Evolutionary conservation across 2,888 invertebrate genomes (phyloP).

Genomic region (Piscicola geometra): DNA sequence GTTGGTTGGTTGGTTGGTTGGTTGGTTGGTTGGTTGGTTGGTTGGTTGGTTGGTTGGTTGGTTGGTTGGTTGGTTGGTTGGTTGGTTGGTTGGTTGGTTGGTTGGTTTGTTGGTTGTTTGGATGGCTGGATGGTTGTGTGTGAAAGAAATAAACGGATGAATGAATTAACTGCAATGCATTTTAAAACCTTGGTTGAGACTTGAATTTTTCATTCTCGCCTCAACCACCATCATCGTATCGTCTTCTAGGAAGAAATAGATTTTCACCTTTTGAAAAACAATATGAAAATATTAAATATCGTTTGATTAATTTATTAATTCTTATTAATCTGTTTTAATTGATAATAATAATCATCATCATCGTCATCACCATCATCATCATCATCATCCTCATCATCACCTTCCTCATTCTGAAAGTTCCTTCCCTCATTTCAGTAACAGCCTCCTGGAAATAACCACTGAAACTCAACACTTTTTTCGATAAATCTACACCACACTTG

Average conservation of each 20-base stretch:
- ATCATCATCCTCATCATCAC: neutral
- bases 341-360: too few relatives aligned
- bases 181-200: conserved; percentile 75
- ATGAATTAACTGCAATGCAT: too few relatives aligned
- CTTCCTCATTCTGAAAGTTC: conserved; percentile 61
- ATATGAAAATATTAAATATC: too few relatives aligned
- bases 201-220: conserved; percentile 75
- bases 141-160: neutral
- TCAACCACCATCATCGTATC: conserved; percentile 85
- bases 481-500: conserved; percentile 81
- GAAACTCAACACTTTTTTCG: conserved; percentile 72
- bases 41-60: too few relatives aligned
- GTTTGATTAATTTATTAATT: too few relatives aligned
- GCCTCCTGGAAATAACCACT: conserved; percentile 76
- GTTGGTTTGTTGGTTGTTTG: too few relatives aligned
- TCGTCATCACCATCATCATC: too few relatives aligned
- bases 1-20: too few relatives aligned
- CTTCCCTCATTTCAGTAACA: conserved; percentile 68
- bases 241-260: conserved; percentile 83
- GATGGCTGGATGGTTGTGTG: neutral
- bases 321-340: too few relatives aligned
- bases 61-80: too few relatives aligned
- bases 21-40: too few relatives aligned
- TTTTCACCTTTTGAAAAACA: conserved; percentile 57
- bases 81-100: too few relatives aligned